Evolutionary conservation across 2,797 vertebrate genomes (phyloP).

Genomic region (Paratrypauchen microcephalus): DNA sequence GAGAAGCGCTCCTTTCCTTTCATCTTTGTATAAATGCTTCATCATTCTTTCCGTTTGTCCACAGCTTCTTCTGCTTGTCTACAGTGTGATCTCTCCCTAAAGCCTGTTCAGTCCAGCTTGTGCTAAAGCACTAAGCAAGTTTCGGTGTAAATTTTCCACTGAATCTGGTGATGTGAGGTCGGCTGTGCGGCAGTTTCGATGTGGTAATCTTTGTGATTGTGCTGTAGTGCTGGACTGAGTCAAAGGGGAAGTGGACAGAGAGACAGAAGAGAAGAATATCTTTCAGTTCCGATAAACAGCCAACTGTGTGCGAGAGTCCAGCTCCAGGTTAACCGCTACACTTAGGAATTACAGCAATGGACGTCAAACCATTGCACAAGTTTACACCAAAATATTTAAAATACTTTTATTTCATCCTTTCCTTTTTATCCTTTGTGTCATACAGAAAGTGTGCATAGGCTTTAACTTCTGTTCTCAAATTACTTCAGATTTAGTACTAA

Average conservation of each 20-base stretch:
- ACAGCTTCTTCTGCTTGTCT: slow-evolving; percentile 44
- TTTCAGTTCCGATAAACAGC: slow-evolving; percentile 58
- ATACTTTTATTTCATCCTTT: background rate
- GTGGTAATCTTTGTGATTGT: slow-evolving; percentile 69
- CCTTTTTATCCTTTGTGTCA: background rate
- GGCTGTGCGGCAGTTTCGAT: slow-evolving; percentile 64
- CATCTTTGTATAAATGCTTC: slow-evolving; percentile 59
- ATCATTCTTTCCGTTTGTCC: slow-evolving; percentile 75
- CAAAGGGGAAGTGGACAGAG: slow-evolving; percentile 76
- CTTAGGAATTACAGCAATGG: slow-evolving; percentile 21
- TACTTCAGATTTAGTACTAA: too few relatives aligned
- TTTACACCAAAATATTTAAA: background rate
- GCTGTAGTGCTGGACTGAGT: slow-evolving; percentile 61
- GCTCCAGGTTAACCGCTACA: slow-evolving; percentile 26
- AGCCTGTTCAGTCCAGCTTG: slow-evolving; percentile 37
- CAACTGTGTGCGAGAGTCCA: slow-evolving; percentile 30
- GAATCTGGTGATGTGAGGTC: slow-evolving; percentile 60
- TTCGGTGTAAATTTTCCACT: slow-evolving; percentile 63
- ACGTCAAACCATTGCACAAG: background rate
- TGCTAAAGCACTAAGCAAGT: slow-evolving; percentile 57
- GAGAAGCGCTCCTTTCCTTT: slow-evolving; percentile 31
- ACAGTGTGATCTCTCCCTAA: slow-evolving; percentile 45
- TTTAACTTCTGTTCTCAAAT: background rate
- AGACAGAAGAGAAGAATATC: slow-evolving; percentile 54
- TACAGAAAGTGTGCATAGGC: background rate